Base-by-base conservation (phyloP, 2,888 invertebrate species). In the Nephrotoma appendiculata region DNA sequence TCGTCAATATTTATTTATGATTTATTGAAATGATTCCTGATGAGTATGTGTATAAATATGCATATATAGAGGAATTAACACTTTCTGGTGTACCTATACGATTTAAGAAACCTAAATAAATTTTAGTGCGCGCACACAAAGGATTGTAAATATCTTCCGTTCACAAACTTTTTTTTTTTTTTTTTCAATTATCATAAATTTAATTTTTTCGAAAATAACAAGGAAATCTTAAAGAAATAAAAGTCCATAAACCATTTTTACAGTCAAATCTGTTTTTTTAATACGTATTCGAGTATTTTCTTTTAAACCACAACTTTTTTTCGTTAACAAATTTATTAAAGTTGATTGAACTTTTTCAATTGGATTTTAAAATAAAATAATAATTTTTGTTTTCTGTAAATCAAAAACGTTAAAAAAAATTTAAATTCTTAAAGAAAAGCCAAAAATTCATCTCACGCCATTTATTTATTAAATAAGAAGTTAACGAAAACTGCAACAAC, bases 381-480 rank as follows among this genome's bases (percentile, higher is more conserved):
- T 84, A 84, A 84, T 84, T 84, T 42, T 84, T 84, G 41, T 84
- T 84, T 41, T 84, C 43, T 84, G 43, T 42, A 71, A 71, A 71
- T 71, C 71, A 71, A 71, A 71, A 71, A 71, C 7, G 9, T 11
- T 31, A 71, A 71, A 71, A 71, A 71, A 71, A 71, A 71, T 71
- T 71, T 71, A 71, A 71, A 71, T 71, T 71, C 71, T 71, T 43
- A 84, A 84, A 84, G 41, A 42, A 84, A 84, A 84, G 84, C 43
- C 71, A 71, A 84, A 84, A 84, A 84, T 84, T 84, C 84, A 84
- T 84, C 84, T 84, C 84, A 84, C 84, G 84, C 84, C 84, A 84
- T 84, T 84, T 84, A 84, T 84, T 84, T 84, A 84, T 84, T 84
- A 84, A 84, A 42, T 84, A 71, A 71, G 71, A 71, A 71, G 71